Evolutionary conservation across 1,140 invertebrate genomes (phyloP).

Genomic region (Sipha flava): DNA sequence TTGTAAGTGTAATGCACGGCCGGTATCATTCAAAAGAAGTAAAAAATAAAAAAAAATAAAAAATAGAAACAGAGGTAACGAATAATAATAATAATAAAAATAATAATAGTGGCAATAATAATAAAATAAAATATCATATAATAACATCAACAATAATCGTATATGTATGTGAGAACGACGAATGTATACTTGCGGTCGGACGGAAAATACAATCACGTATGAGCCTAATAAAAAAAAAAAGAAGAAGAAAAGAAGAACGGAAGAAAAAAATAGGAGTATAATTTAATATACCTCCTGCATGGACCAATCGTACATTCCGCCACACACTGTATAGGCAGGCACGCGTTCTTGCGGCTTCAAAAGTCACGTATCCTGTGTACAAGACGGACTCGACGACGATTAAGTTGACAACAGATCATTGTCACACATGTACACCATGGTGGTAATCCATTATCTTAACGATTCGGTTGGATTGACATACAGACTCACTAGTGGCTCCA

Average conservation of each 20-base stretch:
- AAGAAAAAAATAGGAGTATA: too few species aligned
- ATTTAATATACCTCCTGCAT: background rate
- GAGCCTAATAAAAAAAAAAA: background rate
- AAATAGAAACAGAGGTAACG: background rate
- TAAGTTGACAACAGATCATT: background rate
- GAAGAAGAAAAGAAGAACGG: background rate
- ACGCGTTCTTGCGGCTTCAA: slow-evolving; percentile 22
- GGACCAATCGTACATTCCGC: background rate
- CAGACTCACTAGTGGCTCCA: background rate
- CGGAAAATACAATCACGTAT: slow-evolving; percentile 12
- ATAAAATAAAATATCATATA: background rate
- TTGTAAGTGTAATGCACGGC: background rate
- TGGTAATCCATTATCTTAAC: background rate
- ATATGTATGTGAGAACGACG: background rate
- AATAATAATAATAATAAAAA: slow-evolving; percentile 4
- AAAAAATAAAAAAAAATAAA: background rate
- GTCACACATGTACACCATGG: background rate
- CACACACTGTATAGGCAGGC: background rate
- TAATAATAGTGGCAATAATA: background rate
- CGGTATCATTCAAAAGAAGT: background rate
- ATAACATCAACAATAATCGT: background rate
- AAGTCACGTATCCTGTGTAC: background rate
- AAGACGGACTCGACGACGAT: background rate
- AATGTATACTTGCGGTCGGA: background rate
- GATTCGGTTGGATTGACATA: background rate